Evolutionary conservation across 2,113 vertebrate genomes (phyloP), one percentile per base, ranked within the genome.

Genomic region (Vireo altiloquus): DNA sequence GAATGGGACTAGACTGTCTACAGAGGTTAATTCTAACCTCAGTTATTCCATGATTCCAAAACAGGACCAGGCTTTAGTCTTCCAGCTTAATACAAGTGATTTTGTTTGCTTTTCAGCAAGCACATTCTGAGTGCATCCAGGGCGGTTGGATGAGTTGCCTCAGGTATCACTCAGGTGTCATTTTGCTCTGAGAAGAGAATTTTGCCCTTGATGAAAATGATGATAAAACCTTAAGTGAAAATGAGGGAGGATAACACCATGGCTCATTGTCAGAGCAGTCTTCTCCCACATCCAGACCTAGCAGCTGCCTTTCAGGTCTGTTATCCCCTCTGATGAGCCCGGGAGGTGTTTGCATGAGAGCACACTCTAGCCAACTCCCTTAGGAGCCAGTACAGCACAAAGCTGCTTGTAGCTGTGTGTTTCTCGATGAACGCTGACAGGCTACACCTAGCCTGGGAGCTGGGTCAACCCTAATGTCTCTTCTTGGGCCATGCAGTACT

Each of bases 391-490:
- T 15, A 27, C 18, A 64, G 16, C 66, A 53, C 63, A 65, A 57
- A 72, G 15, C 27, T 64, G 30, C 25, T 28, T 3, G 3, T 47
- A 39, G 16, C 18, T n/a, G 15, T 27, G 15, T 15, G 9, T 30
- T 83, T 63, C 56, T 42, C 1, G 0, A 22, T 35, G 30, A 71
- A 15, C 2, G 1, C 15, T 74, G 37, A 16, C 0, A 0, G 40
- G 60, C 33, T 88, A 22, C 44, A 52, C 0, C 1, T 24, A 78
- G 27, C 13, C 37, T 74, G 37, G 25, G 33, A 78, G 25, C 27
- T 57, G 46, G 21, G 12, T 53, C 44, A 60, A 19, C 30, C 46
- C 64, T 60, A 12, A 11, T 10, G 5, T 50, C 9, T 22, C 18
- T 60, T 57, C 35, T 33, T 0, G 0, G 37, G 23, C 37, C 15